phyloP scores from a whole-genome alignment of 1,140 invertebrate species.

The Neomicropteryx cornuta region DNA sequence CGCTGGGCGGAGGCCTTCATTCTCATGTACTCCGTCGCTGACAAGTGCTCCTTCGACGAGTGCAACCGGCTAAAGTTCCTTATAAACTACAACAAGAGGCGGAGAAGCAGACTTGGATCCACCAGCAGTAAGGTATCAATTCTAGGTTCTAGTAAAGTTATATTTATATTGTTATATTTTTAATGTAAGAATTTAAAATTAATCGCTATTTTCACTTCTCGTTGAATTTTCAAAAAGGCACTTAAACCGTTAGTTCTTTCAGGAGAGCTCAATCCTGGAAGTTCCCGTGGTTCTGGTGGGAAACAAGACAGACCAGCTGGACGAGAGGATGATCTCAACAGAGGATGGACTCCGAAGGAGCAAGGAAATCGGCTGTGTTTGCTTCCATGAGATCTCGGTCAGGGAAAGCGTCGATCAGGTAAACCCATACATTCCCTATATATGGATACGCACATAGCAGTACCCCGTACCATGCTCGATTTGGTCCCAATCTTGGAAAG shows the following conservation, averaged over 20 bases:
- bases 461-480: background rate
- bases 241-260: slow-evolving; percentile 16
- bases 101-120: slow-evolving; percentile 47
- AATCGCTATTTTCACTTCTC: too few relatives aligned
- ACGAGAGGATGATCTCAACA: slow-evolving; percentile 63
- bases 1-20: slow-evolving; percentile 78
- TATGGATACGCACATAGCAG: background rate
- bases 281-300: slow-evolving; percentile 68
- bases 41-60: slow-evolving; percentile 75
- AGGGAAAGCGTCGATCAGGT: slow-evolving; percentile 70
- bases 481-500: background rate
- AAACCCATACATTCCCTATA: slow-evolving; percentile 7
- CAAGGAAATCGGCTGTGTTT: slow-evolving; percentile 67
- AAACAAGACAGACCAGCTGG: slow-evolving; percentile 67
- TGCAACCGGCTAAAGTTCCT: slow-evolving; percentile 68
- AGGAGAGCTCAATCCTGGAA: slow-evolving; percentile 43
- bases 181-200: too few relatives aligned
- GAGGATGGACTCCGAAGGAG: slow-evolving; percentile 61
- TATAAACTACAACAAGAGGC: slow-evolving; percentile 64
- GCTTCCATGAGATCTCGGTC: slow-evolving; percentile 75
- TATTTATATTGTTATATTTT: too few relatives aligned
- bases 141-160: too few relatives aligned
- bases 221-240: background rate
- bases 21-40: slow-evolving; percentile 73
- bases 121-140: slow-evolving; percentile 32